These are phyloP conservation scores for Poecilia velifera DNA, from an alignment of 2,797 vertebrate species.

Conservation along the genomic window DNA sequence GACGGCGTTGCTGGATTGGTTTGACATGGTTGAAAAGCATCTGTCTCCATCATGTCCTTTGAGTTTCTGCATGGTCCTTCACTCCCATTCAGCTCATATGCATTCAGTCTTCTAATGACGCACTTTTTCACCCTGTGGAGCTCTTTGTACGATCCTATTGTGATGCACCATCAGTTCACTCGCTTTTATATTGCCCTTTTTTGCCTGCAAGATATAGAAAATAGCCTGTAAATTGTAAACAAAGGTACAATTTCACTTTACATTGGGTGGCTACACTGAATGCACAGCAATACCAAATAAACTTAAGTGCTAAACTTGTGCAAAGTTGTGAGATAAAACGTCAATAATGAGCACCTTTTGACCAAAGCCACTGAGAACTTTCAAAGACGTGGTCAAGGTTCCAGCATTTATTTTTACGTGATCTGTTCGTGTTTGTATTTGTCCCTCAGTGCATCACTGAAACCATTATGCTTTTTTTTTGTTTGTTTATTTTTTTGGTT, in stretches of 20 bases:
- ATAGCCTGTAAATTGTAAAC: too few species aligned
- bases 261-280: too few species aligned
- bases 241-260: too few species aligned
- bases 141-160: not conserved
- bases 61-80: not conserved
- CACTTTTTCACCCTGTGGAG: not conserved
- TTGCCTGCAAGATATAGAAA: not conserved
- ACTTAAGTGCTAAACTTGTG: not conserved
- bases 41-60: not conserved
- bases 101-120: not conserved
- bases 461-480: not conserved
- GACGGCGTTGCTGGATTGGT: not conserved
- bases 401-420: not conserved
- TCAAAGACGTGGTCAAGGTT: not conserved
- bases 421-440: not conserved
- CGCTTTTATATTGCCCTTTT: not conserved
- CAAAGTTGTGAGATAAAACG: not conserved
- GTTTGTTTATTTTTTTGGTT: not conserved
- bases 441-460: not conserved
- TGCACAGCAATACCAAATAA: not conserved
- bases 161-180: not conserved
- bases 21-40: not conserved
- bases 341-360: not conserved
- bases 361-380: not conserved
- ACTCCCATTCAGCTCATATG: slow-evolving; percentile 1